phyloP scores from a whole-genome alignment of 2,113 vertebrate genomes.

The Pseudorasbora parva region DNA sequence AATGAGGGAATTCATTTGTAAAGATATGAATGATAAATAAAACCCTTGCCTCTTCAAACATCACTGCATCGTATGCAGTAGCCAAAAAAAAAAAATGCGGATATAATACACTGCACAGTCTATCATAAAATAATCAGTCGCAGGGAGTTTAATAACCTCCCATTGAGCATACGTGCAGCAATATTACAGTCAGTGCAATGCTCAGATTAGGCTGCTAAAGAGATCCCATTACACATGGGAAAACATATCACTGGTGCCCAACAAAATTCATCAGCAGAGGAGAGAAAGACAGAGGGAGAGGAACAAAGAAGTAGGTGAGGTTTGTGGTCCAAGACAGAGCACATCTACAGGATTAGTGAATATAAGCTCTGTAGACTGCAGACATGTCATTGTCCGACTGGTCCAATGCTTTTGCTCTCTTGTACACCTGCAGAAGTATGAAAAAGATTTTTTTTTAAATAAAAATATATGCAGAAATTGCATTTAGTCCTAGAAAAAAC shows the following conservation, averaged over 20 bases:
- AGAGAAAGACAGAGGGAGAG: slow-evolving; percentile 65
- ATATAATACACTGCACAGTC: slow-evolving; percentile 23
- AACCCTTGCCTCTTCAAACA: slow-evolving; percentile 46
- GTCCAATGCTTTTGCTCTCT: slow-evolving; percentile 98
- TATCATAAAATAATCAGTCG: slow-evolving; percentile 29
- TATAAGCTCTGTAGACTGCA: slow-evolving; percentile 98
- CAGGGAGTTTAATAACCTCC: slow-evolving; percentile 43
- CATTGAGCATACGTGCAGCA: slow-evolving; percentile 39
- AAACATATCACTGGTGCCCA: slow-evolving; percentile 65
- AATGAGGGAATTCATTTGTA: slow-evolving; percentile 65
- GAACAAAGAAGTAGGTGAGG: slow-evolving; percentile 44
- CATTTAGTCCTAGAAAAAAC: neutral
- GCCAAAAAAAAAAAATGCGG: slow-evolving; percentile 22
- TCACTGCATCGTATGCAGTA: slow-evolving; percentile 41
- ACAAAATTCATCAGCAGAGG: slow-evolving; percentile 56
- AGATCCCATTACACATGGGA: slow-evolving; percentile 56
- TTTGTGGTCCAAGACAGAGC: slow-evolving; percentile 68
- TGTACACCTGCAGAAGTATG: slow-evolving; percentile 87
- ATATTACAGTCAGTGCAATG: slow-evolving; percentile 69
- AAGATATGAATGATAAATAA: slow-evolving; percentile 55
- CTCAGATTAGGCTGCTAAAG: slow-evolving; percentile 66
- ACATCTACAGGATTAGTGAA: slow-evolving; percentile 83
- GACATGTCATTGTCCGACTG: slow-evolving; percentile 99
- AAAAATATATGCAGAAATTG: neutral
- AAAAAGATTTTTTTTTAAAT: slow-evolving; percentile 41